These are phyloP conservation scores for Ariopsis seemanni DNA, from an alignment of 2,113 vertebrate species.

Conservation along the genomic window DNA sequence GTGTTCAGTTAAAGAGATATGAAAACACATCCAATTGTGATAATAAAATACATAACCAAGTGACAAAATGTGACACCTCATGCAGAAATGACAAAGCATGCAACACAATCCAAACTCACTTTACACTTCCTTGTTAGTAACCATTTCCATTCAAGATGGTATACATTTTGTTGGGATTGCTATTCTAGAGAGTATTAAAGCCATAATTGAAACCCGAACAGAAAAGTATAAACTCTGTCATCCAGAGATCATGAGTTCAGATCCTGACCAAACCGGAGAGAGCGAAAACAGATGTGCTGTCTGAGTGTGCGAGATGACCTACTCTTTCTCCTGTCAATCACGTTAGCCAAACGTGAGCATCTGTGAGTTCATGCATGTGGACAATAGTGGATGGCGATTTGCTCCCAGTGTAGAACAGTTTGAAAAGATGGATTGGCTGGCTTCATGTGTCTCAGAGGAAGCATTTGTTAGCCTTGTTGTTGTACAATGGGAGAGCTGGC, in stretches of 20 bases:
- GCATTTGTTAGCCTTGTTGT: background rate
- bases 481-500: background rate
- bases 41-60: background rate
- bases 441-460: background rate
- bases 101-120: constrained; percentile 24
- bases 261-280: background rate
- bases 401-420: background rate
- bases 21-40: constrained; percentile 21
- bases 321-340: background rate
- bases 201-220: background rate
- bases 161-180: background rate
- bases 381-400: background rate
- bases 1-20: constrained; percentile 19
- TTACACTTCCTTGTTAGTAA: constrained; percentile 11
- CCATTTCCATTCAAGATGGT: background rate
- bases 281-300: background rate
- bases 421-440: background rate
- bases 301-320: background rate
- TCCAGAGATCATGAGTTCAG: background rate
- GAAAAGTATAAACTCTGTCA: background rate
- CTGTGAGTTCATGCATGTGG: background rate
- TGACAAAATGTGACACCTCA: background rate
- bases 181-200: background rate
- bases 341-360: background rate
- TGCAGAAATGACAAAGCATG: constrained; percentile 16